Evolutionary conservation across 1,140 invertebrate genomes (phyloP), one percentile per base, ranked within the genome.

Genomic region (Tetramorium simillimum): DNA sequence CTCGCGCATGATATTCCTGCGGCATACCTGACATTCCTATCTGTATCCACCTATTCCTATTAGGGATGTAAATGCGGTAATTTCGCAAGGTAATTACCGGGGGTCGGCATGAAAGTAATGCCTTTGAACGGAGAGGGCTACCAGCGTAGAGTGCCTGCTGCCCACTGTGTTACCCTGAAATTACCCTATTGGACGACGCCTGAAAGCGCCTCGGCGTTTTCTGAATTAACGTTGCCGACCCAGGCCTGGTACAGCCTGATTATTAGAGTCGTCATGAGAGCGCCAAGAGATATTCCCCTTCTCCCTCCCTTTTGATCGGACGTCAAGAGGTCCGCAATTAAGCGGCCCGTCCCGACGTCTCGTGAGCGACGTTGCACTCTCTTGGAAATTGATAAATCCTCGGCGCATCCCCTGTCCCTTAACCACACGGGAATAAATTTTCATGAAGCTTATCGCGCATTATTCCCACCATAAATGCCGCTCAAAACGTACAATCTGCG

Each of bases 41-140:
- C 86, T 92, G 91, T 92, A 92, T 93, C 88, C 90, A 91, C 89
- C 91, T 88, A 92, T 93, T 92, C 91, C 88, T 93, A 94, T 94
- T 94, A 93, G 89, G 86, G 88, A 93, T 93, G 93, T 92, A 93
- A 94, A 94, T 93, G 94, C 80, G 85, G 91, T 92, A 92, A 93
- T 94, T 93, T 93, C 84, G 80, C 87, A 65, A 40, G 86, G 86
- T 93, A 93, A 94, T 94, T 94, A 94, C 90, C 75, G 73, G 67
- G 72, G 89, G 70, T 90, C 81, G 82, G 86, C 77, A 87, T 49
- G 87, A 91, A 92, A 91, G 89, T 92, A 93, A 93, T 93, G 89
- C 89, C 89, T 93, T 90, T 90, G 88, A 92, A 90, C 86, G 84
- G 63, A 80, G 65, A 67, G 78, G 86, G 51, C 84, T 86, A 81